These are phyloP conservation scores for Mercenaria mercenaria DNA, from an alignment of 1,140 invertebrate species.

Conservation along the genomic window DNA sequence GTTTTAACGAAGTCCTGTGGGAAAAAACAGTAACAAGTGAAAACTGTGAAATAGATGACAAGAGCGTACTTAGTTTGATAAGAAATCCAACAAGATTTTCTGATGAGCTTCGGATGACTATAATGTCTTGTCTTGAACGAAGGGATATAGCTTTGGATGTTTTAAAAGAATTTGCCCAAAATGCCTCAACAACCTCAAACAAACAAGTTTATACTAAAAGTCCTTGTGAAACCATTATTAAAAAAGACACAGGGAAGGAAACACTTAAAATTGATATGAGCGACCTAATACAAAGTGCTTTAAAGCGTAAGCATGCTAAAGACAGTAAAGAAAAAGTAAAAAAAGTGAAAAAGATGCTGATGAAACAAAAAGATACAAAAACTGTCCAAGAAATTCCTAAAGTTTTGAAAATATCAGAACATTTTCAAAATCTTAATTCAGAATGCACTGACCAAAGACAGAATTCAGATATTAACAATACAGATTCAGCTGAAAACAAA, in stretches of 20 bases:
- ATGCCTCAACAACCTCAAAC: neutral
- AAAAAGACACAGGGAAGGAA: too few species aligned
- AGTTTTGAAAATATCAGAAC: too few species aligned
- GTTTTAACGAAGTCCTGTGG: neutral
- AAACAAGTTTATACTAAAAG: neutral
- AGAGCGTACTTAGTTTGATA: neutral
- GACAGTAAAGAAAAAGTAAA: neutral
- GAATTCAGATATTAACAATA: too few species aligned
- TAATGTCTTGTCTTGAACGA: neutral
- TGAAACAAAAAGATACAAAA: too few species aligned
- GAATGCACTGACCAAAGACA: too few species aligned
- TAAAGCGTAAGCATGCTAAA: neutral
- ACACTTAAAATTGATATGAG: neutral
- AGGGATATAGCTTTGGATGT: neutral
- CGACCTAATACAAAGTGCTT: neutral
- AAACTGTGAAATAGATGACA: neutral
- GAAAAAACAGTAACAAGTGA: neutral
- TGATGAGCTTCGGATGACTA: neutral
- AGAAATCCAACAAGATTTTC: neutral
- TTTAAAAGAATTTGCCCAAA: neutral
- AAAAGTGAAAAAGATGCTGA: too few species aligned
- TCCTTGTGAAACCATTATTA: too few species aligned
- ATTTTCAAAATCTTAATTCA: too few species aligned
- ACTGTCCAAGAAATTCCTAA: too few species aligned
- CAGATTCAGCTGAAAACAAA: too few species aligned